Evolutionary conservation across 2,113 vertebrate genomes (phyloP).

Genomic region (Chlorodrepanis virens): DNA sequence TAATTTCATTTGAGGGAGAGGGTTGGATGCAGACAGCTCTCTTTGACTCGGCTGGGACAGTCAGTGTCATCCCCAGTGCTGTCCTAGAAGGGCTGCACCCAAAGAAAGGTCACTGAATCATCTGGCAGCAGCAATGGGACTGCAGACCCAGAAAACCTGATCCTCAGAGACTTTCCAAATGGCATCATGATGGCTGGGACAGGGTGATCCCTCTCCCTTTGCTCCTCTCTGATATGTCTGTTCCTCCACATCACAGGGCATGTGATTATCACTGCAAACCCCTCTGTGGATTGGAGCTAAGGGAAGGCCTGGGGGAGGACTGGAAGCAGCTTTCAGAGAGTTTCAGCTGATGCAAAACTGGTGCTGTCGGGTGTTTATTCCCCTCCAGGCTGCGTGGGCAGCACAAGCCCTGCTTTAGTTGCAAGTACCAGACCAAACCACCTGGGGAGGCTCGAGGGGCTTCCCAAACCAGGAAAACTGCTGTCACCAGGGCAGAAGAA

Average conservation of each 20-base stretch:
- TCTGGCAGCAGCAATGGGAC: background rate
- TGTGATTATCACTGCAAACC: background rate
- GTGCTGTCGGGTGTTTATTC: background rate
- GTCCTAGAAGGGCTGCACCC: background rate
- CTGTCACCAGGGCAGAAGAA: background rate
- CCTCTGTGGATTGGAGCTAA: background rate
- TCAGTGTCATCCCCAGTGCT: background rate
- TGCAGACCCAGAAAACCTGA: background rate
- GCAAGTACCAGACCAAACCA: background rate
- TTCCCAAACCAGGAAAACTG: background rate
- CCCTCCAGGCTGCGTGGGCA: background rate
- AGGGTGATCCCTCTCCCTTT: background rate
- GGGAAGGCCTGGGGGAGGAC: background rate
- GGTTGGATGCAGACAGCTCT: background rate
- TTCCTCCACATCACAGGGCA: background rate
- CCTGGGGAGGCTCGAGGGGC: slow-evolving; percentile 14
- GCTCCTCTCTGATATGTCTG: background rate
- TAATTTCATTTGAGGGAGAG: background rate
- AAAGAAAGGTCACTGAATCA: background rate
- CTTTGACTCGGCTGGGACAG: background rate
- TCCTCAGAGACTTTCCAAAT: background rate
- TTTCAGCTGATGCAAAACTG: background rate
- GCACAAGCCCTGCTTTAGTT: background rate
- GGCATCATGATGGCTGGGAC: background rate
- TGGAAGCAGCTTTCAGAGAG: background rate